A percentile compares a stretch with the other conserved stretches of the same genome.
These are phyloP conservation scores for Athripsodes cinereus DNA, from an alignment of 2,888 invertebrate species.

Conservation along the genomic window DNA sequence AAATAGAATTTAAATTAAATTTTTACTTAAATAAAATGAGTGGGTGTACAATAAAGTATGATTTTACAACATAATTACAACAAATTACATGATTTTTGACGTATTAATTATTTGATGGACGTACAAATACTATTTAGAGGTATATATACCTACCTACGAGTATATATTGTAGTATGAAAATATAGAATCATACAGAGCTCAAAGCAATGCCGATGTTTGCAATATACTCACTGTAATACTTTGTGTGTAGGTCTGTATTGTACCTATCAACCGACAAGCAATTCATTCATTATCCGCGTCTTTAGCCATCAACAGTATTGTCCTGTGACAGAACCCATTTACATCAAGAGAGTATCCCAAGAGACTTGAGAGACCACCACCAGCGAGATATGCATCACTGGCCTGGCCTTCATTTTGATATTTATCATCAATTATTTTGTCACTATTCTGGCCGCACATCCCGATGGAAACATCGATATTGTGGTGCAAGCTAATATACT, in stretches of 20 bases:
- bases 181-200: not conserved
- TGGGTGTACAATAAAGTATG: too few relatives aligned
- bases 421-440: slow-evolving; percentile 1
- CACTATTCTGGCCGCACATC: not conserved
- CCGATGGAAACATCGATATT: not conserved
- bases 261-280: not conserved
- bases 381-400: not conserved
- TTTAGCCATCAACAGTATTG: not conserved
- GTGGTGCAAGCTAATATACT: too few relatives aligned
- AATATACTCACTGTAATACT: not conserved
- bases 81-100: too few relatives aligned
- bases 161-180: not conserved
- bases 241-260: not conserved
- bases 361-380: not conserved
- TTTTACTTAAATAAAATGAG: too few relatives aligned
- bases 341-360: not conserved
- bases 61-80: too few relatives aligned
- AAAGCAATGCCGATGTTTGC: not conserved
- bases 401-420: not conserved
- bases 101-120: too few relatives aligned
- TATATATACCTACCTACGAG: too few relatives aligned
- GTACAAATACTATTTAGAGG: too few relatives aligned
- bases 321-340: not conserved
- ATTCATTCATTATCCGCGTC: not conserved
- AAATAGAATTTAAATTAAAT: too few relatives aligned